Evolutionary conservation across 2,888 invertebrate genomes (phyloP).

Genomic region (Emmelina monodactyla): DNA sequence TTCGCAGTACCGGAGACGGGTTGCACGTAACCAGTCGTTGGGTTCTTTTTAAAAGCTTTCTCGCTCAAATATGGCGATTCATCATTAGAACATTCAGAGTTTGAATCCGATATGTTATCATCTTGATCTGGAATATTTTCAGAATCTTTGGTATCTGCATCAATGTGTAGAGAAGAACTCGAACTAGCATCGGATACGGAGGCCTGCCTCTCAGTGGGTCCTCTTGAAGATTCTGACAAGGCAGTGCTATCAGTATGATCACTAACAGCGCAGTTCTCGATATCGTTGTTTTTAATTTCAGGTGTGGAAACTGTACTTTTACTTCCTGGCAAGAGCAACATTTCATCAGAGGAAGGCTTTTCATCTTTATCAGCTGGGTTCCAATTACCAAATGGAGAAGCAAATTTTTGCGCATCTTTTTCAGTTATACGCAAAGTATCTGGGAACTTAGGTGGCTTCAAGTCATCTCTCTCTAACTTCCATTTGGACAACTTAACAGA

Average conservation of each 20-base stretch:
- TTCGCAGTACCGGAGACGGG: slow-evolving; percentile 25
- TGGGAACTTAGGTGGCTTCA: slow-evolving; percentile 73
- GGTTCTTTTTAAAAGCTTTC: slow-evolving; percentile 32
- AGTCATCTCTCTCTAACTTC: slow-evolving; percentile 71
- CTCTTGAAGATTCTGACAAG: slow-evolving; percentile 47
- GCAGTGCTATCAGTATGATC: slow-evolving; percentile 56
- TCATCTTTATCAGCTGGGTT: slow-evolving; percentile 49
- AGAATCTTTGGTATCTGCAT: slow-evolving; percentile 31
- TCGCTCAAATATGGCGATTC: slow-evolving; percentile 40
- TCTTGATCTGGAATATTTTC: slow-evolving; percentile 26
- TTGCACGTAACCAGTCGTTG: slow-evolving; percentile 16
- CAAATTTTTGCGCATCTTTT: slow-evolving; percentile 49
- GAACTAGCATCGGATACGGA: slow-evolving; percentile 52
- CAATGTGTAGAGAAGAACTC: slow-evolving; percentile 43
- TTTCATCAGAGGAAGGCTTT: slow-evolving; percentile 54
- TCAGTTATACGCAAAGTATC: slow-evolving; percentile 65
- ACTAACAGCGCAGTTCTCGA: slow-evolving; percentile 44
- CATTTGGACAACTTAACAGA: slow-evolving; percentile 65
- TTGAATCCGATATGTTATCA: slow-evolving; percentile 30
- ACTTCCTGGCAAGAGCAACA: slow-evolving; percentile 45
- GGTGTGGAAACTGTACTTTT: slow-evolving; percentile 34
- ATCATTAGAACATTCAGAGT: slow-evolving; percentile 33
- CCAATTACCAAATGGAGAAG: slow-evolving; percentile 45
- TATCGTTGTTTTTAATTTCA: slow-evolving; percentile 40
- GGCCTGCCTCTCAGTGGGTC: slow-evolving; percentile 38